Percentiles rank a stretch among this genome's conserved stretches.
These are phyloP conservation scores for Lysandra coridon DNA, from an alignment of 2,888 invertebrate genomes.

Conservation along the genomic window DNA sequence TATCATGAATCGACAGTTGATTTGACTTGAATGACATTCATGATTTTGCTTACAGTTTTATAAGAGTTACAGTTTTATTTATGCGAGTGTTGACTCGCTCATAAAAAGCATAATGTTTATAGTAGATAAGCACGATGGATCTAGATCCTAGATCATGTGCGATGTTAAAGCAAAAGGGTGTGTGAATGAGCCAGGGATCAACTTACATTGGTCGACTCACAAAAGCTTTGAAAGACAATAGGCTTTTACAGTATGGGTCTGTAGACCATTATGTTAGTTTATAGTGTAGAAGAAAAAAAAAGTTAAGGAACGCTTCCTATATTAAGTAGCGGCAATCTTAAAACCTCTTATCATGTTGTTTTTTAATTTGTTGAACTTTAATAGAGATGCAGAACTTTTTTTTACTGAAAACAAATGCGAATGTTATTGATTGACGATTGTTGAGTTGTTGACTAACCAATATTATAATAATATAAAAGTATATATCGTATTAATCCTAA, in stretches of 20 bases:
- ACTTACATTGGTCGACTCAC: constrained; percentile 52
- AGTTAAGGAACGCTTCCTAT: constrained; percentile 10
- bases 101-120: constrained; percentile 3
- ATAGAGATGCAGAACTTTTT: too few relatives aligned
- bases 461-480: too few relatives aligned
- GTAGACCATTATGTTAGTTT: constrained; percentile 25
- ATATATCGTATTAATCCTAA: too few relatives aligned
- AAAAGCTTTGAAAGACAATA: constrained; percentile 65
- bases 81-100: background rate
- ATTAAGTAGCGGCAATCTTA: background rate
- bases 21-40: too few relatives aligned
- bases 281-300: constrained; percentile 10
- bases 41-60: too few relatives aligned
- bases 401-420: too few relatives aligned
- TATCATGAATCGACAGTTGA: too few relatives aligned
- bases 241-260: constrained; percentile 40
- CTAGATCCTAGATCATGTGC: constrained; percentile 10
- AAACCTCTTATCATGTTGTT: background rate
- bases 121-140: background rate
- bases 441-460: too few relatives aligned
- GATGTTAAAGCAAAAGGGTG: constrained; percentile 39
- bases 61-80: too few relatives aligned
- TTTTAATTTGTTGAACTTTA: too few relatives aligned
- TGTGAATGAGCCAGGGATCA: constrained; percentile 47
- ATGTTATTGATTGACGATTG: too few relatives aligned